Conservation (phyloP, 2,797 vertebrate genomes). For the Chaunax sp. region DNA sequence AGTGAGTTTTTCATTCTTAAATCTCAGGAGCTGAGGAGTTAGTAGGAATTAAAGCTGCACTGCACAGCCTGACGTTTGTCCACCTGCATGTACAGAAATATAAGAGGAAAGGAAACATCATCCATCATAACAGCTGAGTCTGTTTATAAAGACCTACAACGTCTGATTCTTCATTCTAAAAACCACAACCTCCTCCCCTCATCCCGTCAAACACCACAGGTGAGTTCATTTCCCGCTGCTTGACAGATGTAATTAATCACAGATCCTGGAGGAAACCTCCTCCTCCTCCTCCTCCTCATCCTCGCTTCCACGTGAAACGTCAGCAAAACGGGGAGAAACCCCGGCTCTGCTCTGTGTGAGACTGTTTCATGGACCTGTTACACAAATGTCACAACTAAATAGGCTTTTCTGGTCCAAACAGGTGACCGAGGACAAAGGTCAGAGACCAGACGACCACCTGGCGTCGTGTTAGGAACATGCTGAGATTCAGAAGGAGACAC, state of each 20-base stretch:
- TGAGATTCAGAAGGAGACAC: conserved; percentile 35
- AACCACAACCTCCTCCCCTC: conserved; percentile 54
- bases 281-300: conserved; percentile 41
- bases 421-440: conserved; percentile 51
- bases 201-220: conserved; percentile 22
- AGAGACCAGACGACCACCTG: conserved; percentile 57
- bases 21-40: not conserved
- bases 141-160: conserved; percentile 15
- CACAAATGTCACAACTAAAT: conserved; percentile 38
- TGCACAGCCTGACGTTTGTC: not conserved
- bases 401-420: conserved; percentile 41
- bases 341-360: conserved; percentile 23
- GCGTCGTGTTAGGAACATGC: conserved; percentile 49
- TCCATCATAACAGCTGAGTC: conserved; percentile 21
- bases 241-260: conserved; percentile 63
- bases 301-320: conserved; percentile 52
- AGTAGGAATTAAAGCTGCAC: not conserved
- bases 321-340: conserved; percentile 31
- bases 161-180: conserved; percentile 28
- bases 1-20: not conserved
- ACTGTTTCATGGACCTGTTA: conserved; percentile 52
- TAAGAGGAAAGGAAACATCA: conserved; percentile 13
- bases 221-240: conserved; percentile 50
- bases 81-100: not conserved
- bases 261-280: conserved; percentile 48